phyloP scores from a whole-genome alignment of 2,888 invertebrate species.

The Reticulitermes lucifugus region DNA sequence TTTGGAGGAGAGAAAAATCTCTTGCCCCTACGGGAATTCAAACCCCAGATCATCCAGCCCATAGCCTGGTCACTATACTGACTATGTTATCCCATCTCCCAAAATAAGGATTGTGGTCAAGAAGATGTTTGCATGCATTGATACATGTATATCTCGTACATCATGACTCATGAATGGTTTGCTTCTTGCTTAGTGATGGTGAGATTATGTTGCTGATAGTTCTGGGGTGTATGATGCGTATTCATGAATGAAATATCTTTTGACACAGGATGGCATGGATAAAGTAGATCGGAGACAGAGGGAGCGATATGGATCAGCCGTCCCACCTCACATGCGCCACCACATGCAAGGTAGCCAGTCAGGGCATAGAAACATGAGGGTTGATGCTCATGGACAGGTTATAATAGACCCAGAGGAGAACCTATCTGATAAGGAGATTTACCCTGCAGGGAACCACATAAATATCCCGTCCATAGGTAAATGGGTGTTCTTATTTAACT shows the following conservation, averaged over 20 bases:
- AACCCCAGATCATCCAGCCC: too few species aligned
- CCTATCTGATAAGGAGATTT: slow-evolving; percentile 89
- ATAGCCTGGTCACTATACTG: too few species aligned
- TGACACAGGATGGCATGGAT: slow-evolving; percentile 47
- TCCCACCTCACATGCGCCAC: slow-evolving; percentile 63
- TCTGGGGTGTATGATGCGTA: not conserved
- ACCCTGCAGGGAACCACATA: slow-evolving; percentile 65
- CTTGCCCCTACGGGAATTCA: too few species aligned
- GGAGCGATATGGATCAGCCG: slow-evolving; percentile 60
- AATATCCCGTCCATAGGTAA: slow-evolving; percentile 67
- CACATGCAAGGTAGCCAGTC: slow-evolving; percentile 40
- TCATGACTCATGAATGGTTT: too few species aligned
- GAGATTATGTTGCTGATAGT: too few species aligned
- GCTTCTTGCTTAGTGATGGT: too few species aligned
- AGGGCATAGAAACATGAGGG: slow-evolving; percentile 50
- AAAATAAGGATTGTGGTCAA: too few species aligned
- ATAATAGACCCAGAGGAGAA: slow-evolving; percentile 88
- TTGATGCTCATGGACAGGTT: slow-evolving; percentile 66
- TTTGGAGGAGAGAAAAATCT: too few species aligned
- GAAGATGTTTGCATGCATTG: too few species aligned
- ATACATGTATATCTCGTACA: too few species aligned
- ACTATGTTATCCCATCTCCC: too few species aligned
- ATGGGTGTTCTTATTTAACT: not conserved
- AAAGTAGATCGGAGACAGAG: slow-evolving; percentile 55
- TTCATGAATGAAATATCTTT: not conserved